A percentile compares a stretch with the other conserved stretches of the same genome.
phyloP scores from a whole-genome alignment of 2,888 invertebrate genomes.

The Osedax frankpressi region DNA sequence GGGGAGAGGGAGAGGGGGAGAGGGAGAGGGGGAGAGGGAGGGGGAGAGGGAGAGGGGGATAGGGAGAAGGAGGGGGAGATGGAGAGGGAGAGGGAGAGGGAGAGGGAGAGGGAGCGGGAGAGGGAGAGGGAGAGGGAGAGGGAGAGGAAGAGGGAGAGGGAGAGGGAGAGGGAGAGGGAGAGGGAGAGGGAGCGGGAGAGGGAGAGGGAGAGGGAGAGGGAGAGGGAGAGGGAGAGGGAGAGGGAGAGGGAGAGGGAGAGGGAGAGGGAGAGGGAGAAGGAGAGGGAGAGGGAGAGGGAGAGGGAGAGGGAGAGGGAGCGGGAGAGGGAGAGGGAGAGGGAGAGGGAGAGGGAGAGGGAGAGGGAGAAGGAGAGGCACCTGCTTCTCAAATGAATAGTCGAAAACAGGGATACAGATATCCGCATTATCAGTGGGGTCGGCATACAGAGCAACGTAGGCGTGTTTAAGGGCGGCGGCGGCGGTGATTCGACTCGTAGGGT shows the following conservation, averaged over 20 bases:
- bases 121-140: background rate
- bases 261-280: background rate
- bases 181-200: background rate
- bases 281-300: background rate
- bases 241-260: background rate
- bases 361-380: conserved; percentile 29
- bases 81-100: background rate
- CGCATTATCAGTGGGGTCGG: conserved; percentile 47
- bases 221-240: background rate
- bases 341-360: background rate
- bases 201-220: conserved; percentile 6
- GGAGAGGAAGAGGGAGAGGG: background rate
- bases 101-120: background rate
- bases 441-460: conserved; percentile 47
- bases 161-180: background rate
- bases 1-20: background rate
- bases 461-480: conserved; percentile 47
- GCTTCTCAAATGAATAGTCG: conserved; percentile 43
- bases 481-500: conserved; percentile 45
- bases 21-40: background rate
- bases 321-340: background rate
- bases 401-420: conserved; percentile 39
- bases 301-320: background rate
- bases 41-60: background rate
- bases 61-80: background rate